Evolutionary conservation across 1,140 invertebrate species (phyloP), one percentile per base, ranked within the genome.

Genomic region (Pantala flavescens): DNA sequence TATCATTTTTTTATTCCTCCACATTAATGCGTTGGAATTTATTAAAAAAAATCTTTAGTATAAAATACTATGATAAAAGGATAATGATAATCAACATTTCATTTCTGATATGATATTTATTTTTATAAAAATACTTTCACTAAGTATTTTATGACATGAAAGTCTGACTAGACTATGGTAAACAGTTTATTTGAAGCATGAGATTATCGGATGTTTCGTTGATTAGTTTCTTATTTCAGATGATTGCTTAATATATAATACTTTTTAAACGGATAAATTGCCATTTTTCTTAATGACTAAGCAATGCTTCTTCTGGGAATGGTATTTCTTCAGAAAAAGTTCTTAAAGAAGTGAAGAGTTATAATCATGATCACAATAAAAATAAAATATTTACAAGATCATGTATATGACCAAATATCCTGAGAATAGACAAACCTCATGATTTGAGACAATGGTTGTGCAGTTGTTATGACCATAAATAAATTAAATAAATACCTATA

Each of bases 131-230:
- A 63, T 63, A 63, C 49, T 19, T 21, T 63, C 49, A 63, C 49
- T 21, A 63, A 63, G 49, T 63, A 63, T 63, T 63, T 63, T 21
- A 63, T 63, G 49, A 63, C 49, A 63, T 21, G 28, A 63, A 21
- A 63, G 49, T 63, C 49, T 63, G 49, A 63, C 49, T 63, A 63
- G 49, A 63, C 49, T 63, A 63, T 63, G n/a, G 49, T 63, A 63
- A 63, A 63, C 14, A 19, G 49, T 63, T 63, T 63, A 19, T 19
- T 36, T 36, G 28, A 36, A 36, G 9, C 9, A 36, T 36, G 28
- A 36, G 28, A 36, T 36, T 36, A 5, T 36, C 28, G 2, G 28
- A 36, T 36, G 3, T 36, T 36, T 36, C 9, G 9, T 36, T 36
- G 9, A 36, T 36, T 36, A 36, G 28, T 36, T 36, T 36, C 28